phyloP scores from a whole-genome alignment of 2,113 vertebrate species.

The Stegastes partitus region DNA sequence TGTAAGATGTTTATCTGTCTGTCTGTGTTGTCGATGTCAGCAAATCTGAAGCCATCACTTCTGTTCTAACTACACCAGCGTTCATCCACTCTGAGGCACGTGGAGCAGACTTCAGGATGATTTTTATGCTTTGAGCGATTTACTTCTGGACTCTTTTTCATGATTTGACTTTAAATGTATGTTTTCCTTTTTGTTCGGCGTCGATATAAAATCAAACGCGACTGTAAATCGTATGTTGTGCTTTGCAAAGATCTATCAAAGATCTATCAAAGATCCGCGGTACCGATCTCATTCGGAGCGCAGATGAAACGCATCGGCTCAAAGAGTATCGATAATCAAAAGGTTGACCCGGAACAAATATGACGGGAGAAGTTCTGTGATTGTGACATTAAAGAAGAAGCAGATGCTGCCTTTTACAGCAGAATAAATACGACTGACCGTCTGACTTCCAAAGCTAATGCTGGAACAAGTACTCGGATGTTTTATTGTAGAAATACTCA shows the following conservation, averaged over 20 bases:
- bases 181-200: conserved; percentile 8
- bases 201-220: not conserved
- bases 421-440: too few species aligned
- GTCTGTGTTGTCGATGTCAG: conserved; percentile 49
- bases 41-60: conserved; percentile 53
- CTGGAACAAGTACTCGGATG: too few species aligned
- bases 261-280: too few species aligned
- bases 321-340: too few species aligned
- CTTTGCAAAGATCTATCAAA: not conserved
- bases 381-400: too few species aligned
- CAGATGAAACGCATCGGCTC: too few species aligned
- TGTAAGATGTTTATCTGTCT: conserved; percentile 12
- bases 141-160: conserved; percentile 38
- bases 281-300: too few species aligned
- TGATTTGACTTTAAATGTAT: conserved; percentile 4
- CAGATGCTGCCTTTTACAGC: too few species aligned
- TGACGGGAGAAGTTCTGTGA: too few species aligned
- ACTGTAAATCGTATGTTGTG: not conserved
- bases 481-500: too few species aligned
- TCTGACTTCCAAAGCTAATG: too few species aligned
- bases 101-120: not conserved
- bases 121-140: not conserved
- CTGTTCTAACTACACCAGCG: conserved; percentile 44
- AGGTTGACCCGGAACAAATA: too few species aligned
- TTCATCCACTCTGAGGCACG: conserved; percentile 36